Conservation (phyloP, 2,888 invertebrate genomes). For the Drosophila stalkeri region DNA sequence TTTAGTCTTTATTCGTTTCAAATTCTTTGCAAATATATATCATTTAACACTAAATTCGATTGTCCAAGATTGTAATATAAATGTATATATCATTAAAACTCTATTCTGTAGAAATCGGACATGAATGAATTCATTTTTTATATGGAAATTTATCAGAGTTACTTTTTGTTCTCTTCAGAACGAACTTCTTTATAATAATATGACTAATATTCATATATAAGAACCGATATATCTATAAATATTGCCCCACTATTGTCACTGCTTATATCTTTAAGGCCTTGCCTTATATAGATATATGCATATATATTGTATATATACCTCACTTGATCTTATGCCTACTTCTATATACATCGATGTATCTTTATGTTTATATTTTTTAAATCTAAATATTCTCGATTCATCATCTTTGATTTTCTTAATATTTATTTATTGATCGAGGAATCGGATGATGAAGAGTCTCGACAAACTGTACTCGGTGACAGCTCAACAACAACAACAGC, state of each 20-base stretch:
- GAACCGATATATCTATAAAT: not conserved
- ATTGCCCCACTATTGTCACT: no score
- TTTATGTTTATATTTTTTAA: not conserved
- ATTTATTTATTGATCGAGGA: conserved; percentile 51
- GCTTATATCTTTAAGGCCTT: not conserved
- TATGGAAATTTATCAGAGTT: not conserved
- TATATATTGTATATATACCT: not conserved
- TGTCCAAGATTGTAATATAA: no score
- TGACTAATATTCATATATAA: not conserved
- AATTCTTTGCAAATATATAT: no score
- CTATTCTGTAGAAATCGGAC: no score
- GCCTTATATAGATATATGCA: not conserved
- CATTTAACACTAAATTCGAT: no score
- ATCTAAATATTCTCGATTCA: not conserved
- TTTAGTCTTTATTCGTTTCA: no score
- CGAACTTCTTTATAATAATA: not conserved
- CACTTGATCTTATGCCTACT: not conserved
- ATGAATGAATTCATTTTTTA: not conserved
- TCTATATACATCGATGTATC: no score
- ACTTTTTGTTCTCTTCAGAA: not conserved
- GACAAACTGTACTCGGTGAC: conserved; percentile 64
- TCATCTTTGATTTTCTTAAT: conserved; percentile 8
- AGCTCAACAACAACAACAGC: conserved; percentile 31
- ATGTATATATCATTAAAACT: no score
- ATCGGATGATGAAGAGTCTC: conserved; percentile 33